phyloP scores from a whole-genome alignment of 2,113 vertebrate genomes.

The Chunga burmeisteri region DNA sequence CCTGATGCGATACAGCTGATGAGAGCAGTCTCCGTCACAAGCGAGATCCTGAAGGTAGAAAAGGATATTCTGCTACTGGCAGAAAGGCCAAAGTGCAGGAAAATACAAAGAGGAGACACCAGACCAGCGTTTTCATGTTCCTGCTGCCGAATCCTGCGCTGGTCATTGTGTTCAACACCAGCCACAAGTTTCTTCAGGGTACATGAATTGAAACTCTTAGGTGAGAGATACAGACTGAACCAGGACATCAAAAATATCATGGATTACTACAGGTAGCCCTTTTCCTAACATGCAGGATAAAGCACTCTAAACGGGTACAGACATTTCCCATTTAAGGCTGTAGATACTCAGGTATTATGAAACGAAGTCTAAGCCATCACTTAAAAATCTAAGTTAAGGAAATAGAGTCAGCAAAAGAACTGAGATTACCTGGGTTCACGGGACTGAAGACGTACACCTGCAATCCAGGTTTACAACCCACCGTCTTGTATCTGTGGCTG shows the following conservation, averaged over 20 bases:
- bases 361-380: background rate
- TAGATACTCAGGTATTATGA: accelerated
- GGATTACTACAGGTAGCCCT: background rate
- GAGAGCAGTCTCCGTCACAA: background rate
- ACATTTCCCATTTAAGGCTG: background rate
- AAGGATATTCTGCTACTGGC: background rate
- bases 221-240: background rate
- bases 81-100: background rate
- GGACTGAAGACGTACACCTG: background rate
- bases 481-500: background rate
- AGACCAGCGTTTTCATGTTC: background rate
- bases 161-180: background rate
- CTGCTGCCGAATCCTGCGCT: background rate
- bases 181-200: background rate
- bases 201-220: background rate
- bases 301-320: background rate
- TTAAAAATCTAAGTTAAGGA: background rate
- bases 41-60: background rate
- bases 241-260: background rate
- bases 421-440: background rate
- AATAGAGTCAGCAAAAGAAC: background rate
- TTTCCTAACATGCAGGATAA: background rate
- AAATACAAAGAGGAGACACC: background rate
- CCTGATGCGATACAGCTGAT: background rate
- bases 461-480: background rate